Evolutionary conservation across 2,888 invertebrate genomes (phyloP).

Genomic region (Agrotis puta): DNA sequence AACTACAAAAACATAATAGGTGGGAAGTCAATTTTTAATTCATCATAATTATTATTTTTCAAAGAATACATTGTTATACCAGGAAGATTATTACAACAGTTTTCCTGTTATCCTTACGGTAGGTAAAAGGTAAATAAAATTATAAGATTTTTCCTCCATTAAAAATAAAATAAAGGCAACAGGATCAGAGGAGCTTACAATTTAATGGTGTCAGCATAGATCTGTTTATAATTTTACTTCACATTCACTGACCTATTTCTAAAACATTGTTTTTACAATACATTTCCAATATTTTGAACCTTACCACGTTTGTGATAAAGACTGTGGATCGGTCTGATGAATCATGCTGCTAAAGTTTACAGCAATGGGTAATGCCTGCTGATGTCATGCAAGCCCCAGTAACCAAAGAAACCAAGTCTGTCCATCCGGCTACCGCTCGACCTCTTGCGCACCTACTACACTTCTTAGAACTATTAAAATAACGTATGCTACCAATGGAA

Average conservation of each 20-base stretch:
- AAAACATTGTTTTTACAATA: conserved; percentile 54
- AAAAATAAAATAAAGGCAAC: background rate
- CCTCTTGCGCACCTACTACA: conserved; percentile 68
- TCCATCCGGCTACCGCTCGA: conserved; percentile 57
- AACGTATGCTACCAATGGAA: conserved; percentile 69
- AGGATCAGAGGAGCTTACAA: background rate
- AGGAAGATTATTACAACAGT: background rate
- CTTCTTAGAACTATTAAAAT: conserved; percentile 75
- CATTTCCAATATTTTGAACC: conserved; percentile 57
- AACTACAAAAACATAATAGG: background rate
- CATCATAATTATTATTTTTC: background rate
- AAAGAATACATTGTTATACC: background rate
- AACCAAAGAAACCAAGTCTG: conserved; percentile 69
- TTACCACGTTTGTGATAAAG: conserved; percentile 62
- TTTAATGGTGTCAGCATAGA: background rate
- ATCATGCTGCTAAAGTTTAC: conserved; percentile 83
- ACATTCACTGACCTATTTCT: conserved; percentile 64
- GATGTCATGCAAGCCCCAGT: conserved; percentile 85
- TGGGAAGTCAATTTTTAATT: background rate
- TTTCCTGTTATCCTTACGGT: conserved; percentile 33
- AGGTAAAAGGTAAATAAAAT: conserved; percentile 29
- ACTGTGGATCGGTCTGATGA: conserved; percentile 74
- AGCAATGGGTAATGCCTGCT: conserved; percentile 82
- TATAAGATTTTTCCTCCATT: background rate
- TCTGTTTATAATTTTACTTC: conserved; percentile 55